phyloP scores from a whole-genome alignment of 23 tunicate genomes.

The Styela clava region DNA sequence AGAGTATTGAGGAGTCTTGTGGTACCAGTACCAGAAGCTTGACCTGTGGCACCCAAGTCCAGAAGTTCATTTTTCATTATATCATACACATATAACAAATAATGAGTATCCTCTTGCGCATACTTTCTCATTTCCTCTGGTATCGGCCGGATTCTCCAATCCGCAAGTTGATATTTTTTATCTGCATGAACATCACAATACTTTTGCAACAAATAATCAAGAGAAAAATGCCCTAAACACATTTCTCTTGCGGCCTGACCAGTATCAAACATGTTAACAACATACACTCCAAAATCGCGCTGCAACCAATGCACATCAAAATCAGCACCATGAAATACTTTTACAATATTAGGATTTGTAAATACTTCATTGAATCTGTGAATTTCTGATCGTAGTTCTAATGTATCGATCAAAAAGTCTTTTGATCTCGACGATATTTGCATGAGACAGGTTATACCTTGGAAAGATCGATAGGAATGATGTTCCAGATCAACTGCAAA shows the following conservation, averaged over 20 bases:
- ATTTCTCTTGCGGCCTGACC: conserved; percentile 63
- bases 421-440: conserved; percentile 83
- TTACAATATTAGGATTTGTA: conserved; percentile 81
- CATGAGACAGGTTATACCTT: conserved; percentile 97
- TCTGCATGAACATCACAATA: conserved; percentile 81
- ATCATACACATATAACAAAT: conserved; percentile 88
- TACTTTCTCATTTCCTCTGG: conserved; percentile 76
- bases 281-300: conserved; percentile 88
- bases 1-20: conserved; percentile 45
- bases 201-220: conserved; percentile 65
- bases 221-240: conserved; percentile 43
- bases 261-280: conserved; percentile 98
- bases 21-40: conserved; percentile 28
- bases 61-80: conserved; percentile 67
- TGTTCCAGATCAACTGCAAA: conserved; percentile 96
- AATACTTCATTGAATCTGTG: conserved; percentile 70
- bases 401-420: conserved; percentile 91
- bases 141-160: conserved; percentile 96
- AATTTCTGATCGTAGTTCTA: conserved; percentile 75
- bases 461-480: conserved; percentile 93
- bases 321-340: conserved; percentile 93
- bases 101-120: conserved; percentile 98
- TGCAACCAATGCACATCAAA: conserved; percentile 92
- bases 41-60: not conserved
- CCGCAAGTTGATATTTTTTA: conserved; percentile 93